Conservation (phyloP, 2,113 vertebrate species). For the Hemiscyllium ocellatum region DNA sequence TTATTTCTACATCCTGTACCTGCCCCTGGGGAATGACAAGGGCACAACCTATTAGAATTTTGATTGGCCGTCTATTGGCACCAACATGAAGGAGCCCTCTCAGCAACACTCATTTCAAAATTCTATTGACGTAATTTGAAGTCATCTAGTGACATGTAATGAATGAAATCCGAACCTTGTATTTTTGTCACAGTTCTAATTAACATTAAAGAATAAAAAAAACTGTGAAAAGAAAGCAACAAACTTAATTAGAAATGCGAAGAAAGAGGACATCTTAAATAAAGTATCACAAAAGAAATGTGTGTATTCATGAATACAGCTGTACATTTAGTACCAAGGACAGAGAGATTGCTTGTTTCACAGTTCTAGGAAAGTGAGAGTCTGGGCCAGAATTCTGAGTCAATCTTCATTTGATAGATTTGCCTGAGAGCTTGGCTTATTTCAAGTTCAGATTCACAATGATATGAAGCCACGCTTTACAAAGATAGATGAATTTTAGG, state of each 20-base stretch:
- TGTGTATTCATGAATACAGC: neutral
- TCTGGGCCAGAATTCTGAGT: neutral
- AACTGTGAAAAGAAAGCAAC: neutral
- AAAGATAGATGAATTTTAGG: too few species aligned
- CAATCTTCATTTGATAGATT: neutral
- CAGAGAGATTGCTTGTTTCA: slow-evolving; percentile 35
- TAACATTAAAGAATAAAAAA: neutral
- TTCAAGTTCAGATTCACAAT: neutral
- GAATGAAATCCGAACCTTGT: neutral
- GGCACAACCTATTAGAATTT: too few species aligned
- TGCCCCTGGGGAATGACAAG: too few species aligned
- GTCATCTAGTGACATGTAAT: neutral
- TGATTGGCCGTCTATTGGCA: too few species aligned
- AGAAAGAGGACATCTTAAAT: neutral
- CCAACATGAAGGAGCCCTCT: too few species aligned
- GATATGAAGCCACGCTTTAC: too few species aligned
- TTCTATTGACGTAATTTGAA: neutral
- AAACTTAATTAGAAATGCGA: neutral
- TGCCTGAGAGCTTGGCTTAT: neutral
- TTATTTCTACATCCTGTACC: too few species aligned
- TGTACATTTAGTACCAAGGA: slow-evolving; percentile 25
- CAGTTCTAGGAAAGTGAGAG: neutral
- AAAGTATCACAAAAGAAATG: slow-evolving; percentile 10
- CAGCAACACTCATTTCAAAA: neutral
- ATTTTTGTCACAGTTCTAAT: neutral